Evolutionary conservation across 2,888 invertebrate species (phyloP).

Genomic region (Shargacucullia verbasci): DNA sequence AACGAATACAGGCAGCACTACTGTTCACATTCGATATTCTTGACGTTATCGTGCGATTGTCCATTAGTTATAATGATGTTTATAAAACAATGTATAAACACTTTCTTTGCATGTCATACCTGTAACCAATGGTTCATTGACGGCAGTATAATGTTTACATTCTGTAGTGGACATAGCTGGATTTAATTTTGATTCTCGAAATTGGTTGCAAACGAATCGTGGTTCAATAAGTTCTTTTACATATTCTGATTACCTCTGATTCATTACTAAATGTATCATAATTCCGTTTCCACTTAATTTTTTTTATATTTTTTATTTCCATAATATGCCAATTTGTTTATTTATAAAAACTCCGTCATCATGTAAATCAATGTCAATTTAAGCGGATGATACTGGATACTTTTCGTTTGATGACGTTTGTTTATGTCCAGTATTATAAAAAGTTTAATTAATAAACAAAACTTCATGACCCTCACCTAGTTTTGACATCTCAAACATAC

Average conservation of each 20-base stretch:
- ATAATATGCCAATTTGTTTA: constrained; percentile 18
- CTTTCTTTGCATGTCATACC: constrained; percentile 64
- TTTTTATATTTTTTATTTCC: constrained; percentile 11
- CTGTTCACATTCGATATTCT: constrained; percentile 64
- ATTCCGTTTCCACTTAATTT: constrained; percentile 10
- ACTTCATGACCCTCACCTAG: no score
- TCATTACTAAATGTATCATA: constrained; percentile 38
- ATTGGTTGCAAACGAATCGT: constrained; percentile 2
- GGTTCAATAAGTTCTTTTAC: constrained; percentile 5
- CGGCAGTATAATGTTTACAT: constrained; percentile 42
- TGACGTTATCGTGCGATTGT: constrained; percentile 73
- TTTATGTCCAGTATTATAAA: constrained; percentile 15
- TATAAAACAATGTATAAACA: constrained; percentile 76
- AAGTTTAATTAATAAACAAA: constrained; percentile 15
- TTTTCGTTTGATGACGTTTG: constrained; percentile 15
- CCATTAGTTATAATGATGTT: constrained; percentile 78
- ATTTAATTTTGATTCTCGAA: constrained; percentile 19
- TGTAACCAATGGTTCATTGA: constrained; percentile 50
- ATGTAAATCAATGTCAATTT: no score
- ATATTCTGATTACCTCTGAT: constrained; percentile 42
- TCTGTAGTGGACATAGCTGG: constrained; percentile 29
- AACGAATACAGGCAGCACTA: constrained; percentile 59
- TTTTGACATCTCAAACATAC: no score
- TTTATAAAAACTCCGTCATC: background rate
- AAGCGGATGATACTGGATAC: background rate